phyloP scores from a whole-genome alignment of 2,888 invertebrate species.

The Cybosia mesomella region DNA sequence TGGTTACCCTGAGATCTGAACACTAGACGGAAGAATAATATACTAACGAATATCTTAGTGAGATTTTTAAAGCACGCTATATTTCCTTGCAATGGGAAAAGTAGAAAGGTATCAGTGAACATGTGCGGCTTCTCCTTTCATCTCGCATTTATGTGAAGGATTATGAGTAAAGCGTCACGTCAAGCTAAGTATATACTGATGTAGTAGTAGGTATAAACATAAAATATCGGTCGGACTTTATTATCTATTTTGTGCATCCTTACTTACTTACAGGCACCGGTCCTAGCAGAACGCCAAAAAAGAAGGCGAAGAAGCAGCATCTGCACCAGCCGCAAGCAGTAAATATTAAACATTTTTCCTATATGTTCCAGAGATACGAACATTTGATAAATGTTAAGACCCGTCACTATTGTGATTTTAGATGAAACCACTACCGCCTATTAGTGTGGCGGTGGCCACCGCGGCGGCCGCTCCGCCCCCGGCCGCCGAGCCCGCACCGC shows the following conservation, averaged over 20 bases:
- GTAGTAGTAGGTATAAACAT: conserved; percentile 20
- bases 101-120: conserved; percentile 50
- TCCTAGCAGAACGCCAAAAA: conserved; percentile 77
- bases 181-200: conserved; percentile 53
- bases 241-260: conserved; percentile 31
- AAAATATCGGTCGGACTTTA: conserved; percentile 5
- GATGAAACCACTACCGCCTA: conserved; percentile 62
- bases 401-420: conserved; percentile 28
- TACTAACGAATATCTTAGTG: background rate
- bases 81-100: background rate
- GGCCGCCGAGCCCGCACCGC: conserved; percentile 14
- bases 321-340: conserved; percentile 74
- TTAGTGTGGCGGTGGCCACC: conserved; percentile 41
- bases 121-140: conserved; percentile 48
- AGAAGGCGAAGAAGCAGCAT: conserved; percentile 78
- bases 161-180: conserved; percentile 14
- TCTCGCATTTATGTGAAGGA: conserved; percentile 16
- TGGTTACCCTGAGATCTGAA: conserved; percentile 85
- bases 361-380: background rate
- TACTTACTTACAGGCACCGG: conserved; percentile 71
- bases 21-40: conserved; percentile 19
- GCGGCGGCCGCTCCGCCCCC: conserved; percentile 33
- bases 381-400: background rate
- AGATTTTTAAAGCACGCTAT: background rate
- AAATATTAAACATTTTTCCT: conserved; percentile 68